A percentile compares a stretch with the other conserved stretches of the same genome.
Conservation (phyloP, 2,113 vertebrate genomes). For the Riparia riparia region DNA sequence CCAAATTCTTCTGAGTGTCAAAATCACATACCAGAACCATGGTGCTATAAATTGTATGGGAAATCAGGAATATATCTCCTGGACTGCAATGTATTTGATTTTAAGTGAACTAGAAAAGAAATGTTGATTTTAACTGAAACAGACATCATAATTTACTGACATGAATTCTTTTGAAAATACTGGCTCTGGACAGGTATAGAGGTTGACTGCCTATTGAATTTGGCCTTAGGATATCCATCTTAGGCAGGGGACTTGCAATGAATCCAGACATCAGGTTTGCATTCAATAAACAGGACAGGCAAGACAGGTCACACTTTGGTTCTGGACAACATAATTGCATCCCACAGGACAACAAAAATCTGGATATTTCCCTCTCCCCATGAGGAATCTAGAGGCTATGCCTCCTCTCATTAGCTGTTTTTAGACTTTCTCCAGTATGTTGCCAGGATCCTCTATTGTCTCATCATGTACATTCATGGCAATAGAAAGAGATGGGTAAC, state of each 20-base stretch:
- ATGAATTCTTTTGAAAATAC: conserved; percentile 60
- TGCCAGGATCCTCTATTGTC: neutral
- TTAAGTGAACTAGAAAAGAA: conserved; percentile 72
- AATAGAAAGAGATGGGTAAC: conserved; percentile 1
- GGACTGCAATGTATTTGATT: conserved; percentile 59
- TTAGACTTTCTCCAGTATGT: conserved; percentile 10
- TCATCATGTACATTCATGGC: neutral
- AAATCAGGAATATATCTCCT: conserved; percentile 63
- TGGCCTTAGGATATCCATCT: conserved; percentile 67
- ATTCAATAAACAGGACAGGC: conserved; percentile 62
- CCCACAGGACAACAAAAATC: conserved; percentile 66
- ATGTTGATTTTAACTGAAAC: conserved; percentile 77
- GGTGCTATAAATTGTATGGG: conserved; percentile 36
- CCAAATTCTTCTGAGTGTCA: neutral
- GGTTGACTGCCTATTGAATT: conserved; percentile 68
- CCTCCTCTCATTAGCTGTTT: conserved; percentile 30
- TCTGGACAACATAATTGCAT: conserved; percentile 67
- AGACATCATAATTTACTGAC: conserved; percentile 71
- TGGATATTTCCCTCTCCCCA: neutral
- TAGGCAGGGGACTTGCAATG: conserved; percentile 57
- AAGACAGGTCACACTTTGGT: conserved; percentile 50
- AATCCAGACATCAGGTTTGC: conserved; percentile 66
- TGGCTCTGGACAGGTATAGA: conserved; percentile 62
- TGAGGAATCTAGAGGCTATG: conserved; percentile 33
- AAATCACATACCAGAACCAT: neutral